These are phyloP conservation scores for Bergia sp. DNA, from an alignment of 92 coral and sea anemone genomes.

Conservation along the genomic window DNA sequence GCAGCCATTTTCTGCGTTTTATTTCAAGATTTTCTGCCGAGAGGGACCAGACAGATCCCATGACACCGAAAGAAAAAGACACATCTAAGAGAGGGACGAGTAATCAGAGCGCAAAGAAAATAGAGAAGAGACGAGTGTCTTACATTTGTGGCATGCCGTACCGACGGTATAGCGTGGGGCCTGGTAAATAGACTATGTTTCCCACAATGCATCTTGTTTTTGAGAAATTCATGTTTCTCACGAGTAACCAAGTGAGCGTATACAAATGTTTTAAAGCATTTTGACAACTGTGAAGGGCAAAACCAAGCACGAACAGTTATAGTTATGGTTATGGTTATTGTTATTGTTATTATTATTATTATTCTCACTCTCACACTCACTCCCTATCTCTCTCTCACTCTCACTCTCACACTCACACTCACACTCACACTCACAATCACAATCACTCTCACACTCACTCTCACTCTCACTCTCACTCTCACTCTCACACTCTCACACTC, in stretches of 20 bases:
- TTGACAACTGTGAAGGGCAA: not conserved
- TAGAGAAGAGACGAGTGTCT: conserved; percentile 54
- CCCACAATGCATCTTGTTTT: not conserved
- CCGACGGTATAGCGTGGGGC: conserved; percentile 60
- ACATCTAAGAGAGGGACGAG: not conserved
- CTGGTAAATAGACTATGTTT: conserved; percentile 56
- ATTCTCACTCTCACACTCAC: too few species aligned
- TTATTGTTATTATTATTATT: too few species aligned
- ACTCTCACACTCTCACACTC: too few species aligned
- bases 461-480: too few species aligned
- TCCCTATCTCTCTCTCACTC: too few species aligned
- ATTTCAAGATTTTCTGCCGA: conserved; percentile 75
- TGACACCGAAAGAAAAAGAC: conserved; percentile 37
- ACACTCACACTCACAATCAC: too few species aligned
- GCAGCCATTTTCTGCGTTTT: not conserved
- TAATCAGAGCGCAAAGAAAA: conserved; percentile 33
- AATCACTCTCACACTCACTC: too few species aligned
- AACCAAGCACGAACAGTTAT: too few species aligned
- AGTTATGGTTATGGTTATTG: too few species aligned
- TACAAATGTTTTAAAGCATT: not conserved
- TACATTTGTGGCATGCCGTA: conserved; percentile 74
- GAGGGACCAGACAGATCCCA: conserved; percentile 16
- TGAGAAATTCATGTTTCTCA: not conserved
- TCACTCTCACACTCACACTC: too few species aligned
- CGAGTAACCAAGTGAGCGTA: not conserved